Base-by-base conservation (phyloP, 2,888 invertebrate species). In the Allolobophora icterica region DNA sequence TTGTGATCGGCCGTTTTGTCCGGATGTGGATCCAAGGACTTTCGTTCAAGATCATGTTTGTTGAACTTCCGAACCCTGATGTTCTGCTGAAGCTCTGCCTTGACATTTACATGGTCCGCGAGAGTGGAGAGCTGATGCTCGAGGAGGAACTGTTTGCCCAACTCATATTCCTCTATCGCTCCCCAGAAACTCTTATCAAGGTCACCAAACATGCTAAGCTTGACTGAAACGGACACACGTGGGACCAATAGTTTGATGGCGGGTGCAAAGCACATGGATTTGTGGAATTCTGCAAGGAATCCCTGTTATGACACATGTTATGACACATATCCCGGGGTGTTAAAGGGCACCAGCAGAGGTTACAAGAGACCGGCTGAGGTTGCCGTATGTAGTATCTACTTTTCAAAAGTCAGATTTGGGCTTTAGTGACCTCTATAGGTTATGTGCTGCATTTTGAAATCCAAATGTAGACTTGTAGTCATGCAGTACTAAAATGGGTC, bases 81-180 rank as follows among this genome's bases (percentile, higher is more conserved):
- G 94, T 96, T 91, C 94, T 96, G 84, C 94, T 96, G 90, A 96
- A 96, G 93, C 94, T 96, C 84, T 96, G 96, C 94, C 94, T 96
- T 90, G 96, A 96, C 93, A 96, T 96, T 92, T 96, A 96, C 94
- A 94, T 96, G 93, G 99, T 99, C 13, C 97, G 99, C 89, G 99
- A 99, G 96, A 98, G 98, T 87, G 96, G 97, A 89, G 99, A 99
- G 94, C 97, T 98, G 93, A 96, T 97, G 19, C 96, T 99, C 89
- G 99, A 99, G 96, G 99, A 99, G 96, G 99, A 99, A 95, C 96
- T 99, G 83, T 99, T 99, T 96, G 98, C 99, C 91, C 99, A 99
- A 96, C 96, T 99, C 91, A 97, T 99, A 94, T 99, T 99, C 97
- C 96, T 99, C 93, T 99, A 99, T 96, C 97, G 99, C 42, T 95